Conservation (phyloP, 1,140 invertebrate genomes). For the Euschistus heros region DNA sequence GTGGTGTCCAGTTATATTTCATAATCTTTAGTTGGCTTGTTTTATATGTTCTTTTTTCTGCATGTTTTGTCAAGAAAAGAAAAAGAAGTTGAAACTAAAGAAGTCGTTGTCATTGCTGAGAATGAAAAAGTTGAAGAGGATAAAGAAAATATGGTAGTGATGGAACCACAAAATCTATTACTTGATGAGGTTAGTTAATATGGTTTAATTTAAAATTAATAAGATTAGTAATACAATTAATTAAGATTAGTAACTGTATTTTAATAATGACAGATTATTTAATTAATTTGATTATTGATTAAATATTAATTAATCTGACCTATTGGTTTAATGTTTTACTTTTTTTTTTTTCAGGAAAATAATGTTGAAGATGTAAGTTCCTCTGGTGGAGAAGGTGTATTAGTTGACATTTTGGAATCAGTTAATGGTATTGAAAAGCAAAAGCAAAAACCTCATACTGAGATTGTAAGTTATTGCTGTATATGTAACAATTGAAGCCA, state of each 20-base stretch:
- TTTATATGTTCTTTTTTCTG: no score
- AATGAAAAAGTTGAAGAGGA: conserved; percentile 32
- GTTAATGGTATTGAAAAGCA: conserved; percentile 46
- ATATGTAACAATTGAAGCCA: no score
- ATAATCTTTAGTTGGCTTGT: no score
- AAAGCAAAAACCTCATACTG: conserved; percentile 4
- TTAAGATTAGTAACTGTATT: not conserved
- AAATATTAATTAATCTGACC: not conserved
- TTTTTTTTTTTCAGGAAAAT: not conserved
- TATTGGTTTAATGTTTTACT: not conserved
- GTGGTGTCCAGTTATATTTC: no score
- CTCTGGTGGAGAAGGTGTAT: conserved; percentile 43
- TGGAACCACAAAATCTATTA: conserved; percentile 33
- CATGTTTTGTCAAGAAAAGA: not conserved
- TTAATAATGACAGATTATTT: not conserved
- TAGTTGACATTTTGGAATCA: conserved; percentile 69
- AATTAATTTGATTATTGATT: conserved; percentile 2
- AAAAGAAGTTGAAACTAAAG: not conserved
- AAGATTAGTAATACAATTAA: not conserved
- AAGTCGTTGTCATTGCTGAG: not conserved
- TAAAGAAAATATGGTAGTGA: conserved; percentile 42
- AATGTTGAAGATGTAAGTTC: not conserved
- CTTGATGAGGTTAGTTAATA: conserved; percentile 9
- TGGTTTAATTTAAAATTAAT: not conserved
- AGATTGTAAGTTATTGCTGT: not conserved